phyloP scores from a whole-genome alignment of 2,888 invertebrate species.

The Epinotia bilunana region DNA sequence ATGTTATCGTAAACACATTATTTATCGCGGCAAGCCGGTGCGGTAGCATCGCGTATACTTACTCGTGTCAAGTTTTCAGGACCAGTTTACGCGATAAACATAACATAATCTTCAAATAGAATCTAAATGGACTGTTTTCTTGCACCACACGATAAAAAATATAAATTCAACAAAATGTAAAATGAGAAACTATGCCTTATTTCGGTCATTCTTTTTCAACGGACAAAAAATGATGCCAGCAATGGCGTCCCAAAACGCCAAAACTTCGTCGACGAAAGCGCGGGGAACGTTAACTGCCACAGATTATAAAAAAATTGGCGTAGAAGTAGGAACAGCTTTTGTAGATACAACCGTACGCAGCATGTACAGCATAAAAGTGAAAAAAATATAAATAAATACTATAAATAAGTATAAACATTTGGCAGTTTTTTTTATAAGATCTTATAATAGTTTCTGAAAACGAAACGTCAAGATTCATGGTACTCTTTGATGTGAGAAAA shows the following conservation, averaged over 20 bases:
- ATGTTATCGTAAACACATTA: slow-evolving; percentile 31
- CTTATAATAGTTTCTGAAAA: too few species aligned
- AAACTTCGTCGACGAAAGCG: slow-evolving; percentile 32
- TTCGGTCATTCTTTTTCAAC: slow-evolving; percentile 26
- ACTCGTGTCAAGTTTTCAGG: slow-evolving; percentile 56
- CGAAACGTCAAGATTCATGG: too few species aligned
- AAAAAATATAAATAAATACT: too few species aligned
- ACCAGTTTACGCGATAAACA: slow-evolving; percentile 41
- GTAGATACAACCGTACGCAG: background rate
- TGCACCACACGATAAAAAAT: slow-evolving; percentile 10
- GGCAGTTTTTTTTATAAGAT: too few species aligned
- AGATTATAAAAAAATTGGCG: background rate
- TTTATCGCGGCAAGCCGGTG: slow-evolving; percentile 31
- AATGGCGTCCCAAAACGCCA: slow-evolving; percentile 39
- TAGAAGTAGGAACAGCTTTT: background rate
- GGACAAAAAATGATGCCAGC: slow-evolving; percentile 41
- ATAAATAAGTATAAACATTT: too few species aligned
- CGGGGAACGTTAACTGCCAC: slow-evolving; percentile 31
- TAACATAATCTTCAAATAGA: slow-evolving; percentile 45
- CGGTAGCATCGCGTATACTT: slow-evolving; percentile 46
- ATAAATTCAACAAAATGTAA: slow-evolving; percentile 10
- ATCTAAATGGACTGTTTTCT: slow-evolving; percentile 4
- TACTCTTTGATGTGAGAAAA: too few species aligned
- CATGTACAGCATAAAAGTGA: too few species aligned
- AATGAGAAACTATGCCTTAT: slow-evolving; percentile 3